phyloP scores from a whole-genome alignment of 2,113 vertebrate genomes.

The Microtus richardsoni region DNA sequence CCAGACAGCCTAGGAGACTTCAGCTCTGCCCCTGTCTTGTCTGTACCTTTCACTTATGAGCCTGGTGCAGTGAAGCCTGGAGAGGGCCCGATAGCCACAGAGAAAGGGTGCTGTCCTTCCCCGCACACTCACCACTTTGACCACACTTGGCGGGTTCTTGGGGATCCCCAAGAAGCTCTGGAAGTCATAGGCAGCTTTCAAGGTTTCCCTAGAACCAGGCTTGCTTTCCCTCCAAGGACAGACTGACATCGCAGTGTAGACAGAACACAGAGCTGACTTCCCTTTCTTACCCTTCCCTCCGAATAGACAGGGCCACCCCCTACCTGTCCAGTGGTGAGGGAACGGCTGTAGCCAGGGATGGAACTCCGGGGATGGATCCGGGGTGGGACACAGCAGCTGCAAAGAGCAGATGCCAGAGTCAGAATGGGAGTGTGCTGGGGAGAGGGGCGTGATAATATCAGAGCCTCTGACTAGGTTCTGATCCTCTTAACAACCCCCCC shows the following conservation, averaged over 20 bases:
- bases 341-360: constrained; percentile 94
- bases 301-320: not conserved
- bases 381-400: constrained; percentile 91
- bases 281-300: not conserved
- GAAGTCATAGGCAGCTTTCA: not conserved
- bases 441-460: constrained; percentile 52
- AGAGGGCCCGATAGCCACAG: not conserved
- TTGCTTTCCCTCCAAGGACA: not conserved
- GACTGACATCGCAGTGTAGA: not conserved
- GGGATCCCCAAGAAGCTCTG: not conserved
- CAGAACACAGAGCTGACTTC: not conserved
- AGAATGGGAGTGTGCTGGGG: constrained; percentile 79
- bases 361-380: constrained; percentile 94
- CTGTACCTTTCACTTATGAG: not conserved
- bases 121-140: not conserved
- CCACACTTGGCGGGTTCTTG: not conserved
- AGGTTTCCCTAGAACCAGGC: not conserved
- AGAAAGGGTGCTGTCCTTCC: not conserved
- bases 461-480: not conserved
- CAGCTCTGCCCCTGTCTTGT: not conserved
- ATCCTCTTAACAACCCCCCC: not conserved
- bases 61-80: not conserved
- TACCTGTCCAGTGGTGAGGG: constrained; percentile 98
- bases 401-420: constrained; percentile 92
- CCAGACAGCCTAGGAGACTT: not conserved